Evolutionary conservation across 2,797 vertebrate genomes (phyloP).

Genomic region (Acanthopagrus latus): DNA sequence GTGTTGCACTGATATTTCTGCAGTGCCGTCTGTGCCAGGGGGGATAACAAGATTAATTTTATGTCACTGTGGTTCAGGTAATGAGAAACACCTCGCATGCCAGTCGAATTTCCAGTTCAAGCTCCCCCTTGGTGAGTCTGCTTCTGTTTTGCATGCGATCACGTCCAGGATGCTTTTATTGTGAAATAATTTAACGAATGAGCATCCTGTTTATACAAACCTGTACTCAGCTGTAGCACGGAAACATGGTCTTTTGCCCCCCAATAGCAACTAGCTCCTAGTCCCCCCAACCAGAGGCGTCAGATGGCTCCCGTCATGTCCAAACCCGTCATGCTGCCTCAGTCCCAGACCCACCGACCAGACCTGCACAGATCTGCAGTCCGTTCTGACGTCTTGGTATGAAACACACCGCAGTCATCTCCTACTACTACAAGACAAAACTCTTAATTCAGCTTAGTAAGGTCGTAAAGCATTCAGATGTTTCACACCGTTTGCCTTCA

Average conservation of each 20-base stretch:
- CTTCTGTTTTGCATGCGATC: not conserved
- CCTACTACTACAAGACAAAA: not conserved
- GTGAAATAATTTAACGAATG: not conserved
- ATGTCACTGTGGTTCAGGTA: conserved; percentile 84
- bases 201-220: conserved; percentile 4
- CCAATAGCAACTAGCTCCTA: conserved; percentile 93
- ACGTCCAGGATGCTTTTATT: not conserved
- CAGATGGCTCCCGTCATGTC: conserved; percentile 91
- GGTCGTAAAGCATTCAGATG: conserved; percentile 20
- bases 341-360: conserved; percentile 83
- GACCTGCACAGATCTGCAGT: conserved; percentile 87
- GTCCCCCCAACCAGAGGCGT: conserved; percentile 91
- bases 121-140: conserved; percentile 88
- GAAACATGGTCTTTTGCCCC: conserved; percentile 53
- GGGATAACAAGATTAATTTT: conserved; percentile 42
- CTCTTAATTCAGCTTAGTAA: not conserved
- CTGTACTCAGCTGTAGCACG: conserved; percentile 32
- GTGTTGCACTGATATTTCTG: conserved; percentile 32
- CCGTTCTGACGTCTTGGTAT: conserved; percentile 93
- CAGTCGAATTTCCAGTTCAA: conserved; percentile 86
- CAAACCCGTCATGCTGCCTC: conserved; percentile 96
- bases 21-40: conserved; percentile 11
- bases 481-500: conserved; percentile 9
- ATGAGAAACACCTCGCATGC: conserved; percentile 89
- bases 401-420: conserved; percentile 52